phyloP scores from a whole-genome alignment of 1,140 invertebrate genomes.

The Drosophila varians region DNA sequence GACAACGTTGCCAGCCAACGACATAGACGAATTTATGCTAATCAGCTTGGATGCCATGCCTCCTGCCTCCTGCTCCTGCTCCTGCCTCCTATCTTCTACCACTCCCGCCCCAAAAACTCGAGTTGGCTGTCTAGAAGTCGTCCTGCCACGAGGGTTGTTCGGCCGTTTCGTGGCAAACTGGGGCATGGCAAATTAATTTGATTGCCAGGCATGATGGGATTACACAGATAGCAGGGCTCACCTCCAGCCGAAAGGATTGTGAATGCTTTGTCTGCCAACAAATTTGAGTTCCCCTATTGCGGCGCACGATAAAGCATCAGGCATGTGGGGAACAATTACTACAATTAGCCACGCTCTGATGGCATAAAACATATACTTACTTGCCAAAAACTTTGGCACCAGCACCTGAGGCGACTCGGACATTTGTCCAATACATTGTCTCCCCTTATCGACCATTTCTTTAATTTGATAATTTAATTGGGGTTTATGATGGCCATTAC shows the following conservation, averaged over 20 bases:
- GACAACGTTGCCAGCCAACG: constrained; percentile 66
- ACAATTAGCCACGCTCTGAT: constrained; percentile 10
- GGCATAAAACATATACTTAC: background rate
- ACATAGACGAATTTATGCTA: constrained; percentile 81
- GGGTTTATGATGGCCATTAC: background rate
- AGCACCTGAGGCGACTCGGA: background rate
- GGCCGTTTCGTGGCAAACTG: constrained; percentile 42
- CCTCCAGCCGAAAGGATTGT: constrained; percentile 23
- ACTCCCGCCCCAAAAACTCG: constrained; percentile 3
- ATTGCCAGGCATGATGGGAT: constrained; percentile 46
- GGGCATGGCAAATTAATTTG: constrained; percentile 52
- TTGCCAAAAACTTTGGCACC: background rate
- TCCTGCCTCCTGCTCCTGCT: constrained; percentile 1
- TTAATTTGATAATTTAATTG: background rate
- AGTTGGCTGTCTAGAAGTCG: constrained; percentile 6
- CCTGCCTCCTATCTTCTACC: constrained; percentile 22
- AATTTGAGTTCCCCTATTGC: constrained; percentile 4
- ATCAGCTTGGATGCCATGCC: constrained; percentile 69
- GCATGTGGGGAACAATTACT: constrained; percentile 14
- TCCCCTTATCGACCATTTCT: background rate
- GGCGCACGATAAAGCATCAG: background rate
- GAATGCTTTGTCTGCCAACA: background rate
- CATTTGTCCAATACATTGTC: background rate
- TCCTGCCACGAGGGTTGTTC: constrained; percentile 46
- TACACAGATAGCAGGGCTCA: constrained; percentile 26